A percentile compares a stretch with the other conserved stretches of the same genome.
Evolutionary conservation across 2,888 invertebrate genomes (phyloP).

Genomic region (Pemphredon lugubris): DNA sequence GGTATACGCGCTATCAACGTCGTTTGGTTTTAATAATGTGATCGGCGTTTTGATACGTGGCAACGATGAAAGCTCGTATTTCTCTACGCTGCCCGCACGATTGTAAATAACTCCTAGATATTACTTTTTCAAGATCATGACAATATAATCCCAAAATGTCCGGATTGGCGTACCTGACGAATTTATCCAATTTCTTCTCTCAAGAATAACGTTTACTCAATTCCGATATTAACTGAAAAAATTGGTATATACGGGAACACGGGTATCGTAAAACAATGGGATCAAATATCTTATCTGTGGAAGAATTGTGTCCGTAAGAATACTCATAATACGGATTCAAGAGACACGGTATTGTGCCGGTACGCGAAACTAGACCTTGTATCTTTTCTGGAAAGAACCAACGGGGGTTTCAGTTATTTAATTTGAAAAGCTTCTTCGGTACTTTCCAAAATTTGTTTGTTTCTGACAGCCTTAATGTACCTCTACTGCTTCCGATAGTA

Average conservation of each 20-base stretch:
- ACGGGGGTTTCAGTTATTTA: too few relatives aligned
- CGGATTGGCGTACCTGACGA: conserved; percentile 72
- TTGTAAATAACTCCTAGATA: conserved; percentile 36
- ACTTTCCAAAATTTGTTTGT: too few relatives aligned
- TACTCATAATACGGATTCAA: too few relatives aligned
- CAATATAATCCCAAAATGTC: neutral
- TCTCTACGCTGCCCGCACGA: conserved; percentile 2
- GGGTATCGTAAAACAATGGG: too few relatives aligned
- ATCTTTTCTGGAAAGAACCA: too few relatives aligned
- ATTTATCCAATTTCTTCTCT: too few relatives aligned
- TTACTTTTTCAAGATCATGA: conserved; percentile 6
- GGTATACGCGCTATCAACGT: conserved; percentile 82
- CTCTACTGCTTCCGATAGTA: too few relatives aligned
- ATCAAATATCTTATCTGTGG: neutral
- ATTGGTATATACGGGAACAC: too few relatives aligned
- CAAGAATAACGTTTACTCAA: too few relatives aligned
- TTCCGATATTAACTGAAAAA: too few relatives aligned
- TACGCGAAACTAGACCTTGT: too few relatives aligned
- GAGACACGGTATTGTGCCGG: too few relatives aligned
- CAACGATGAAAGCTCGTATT: conserved; percentile 79
- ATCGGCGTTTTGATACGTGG: conserved; percentile 84
- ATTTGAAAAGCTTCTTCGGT: neutral
- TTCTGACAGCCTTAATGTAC: conserved; percentile 84
- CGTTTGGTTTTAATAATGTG: conserved; percentile 85
- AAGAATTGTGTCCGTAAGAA: neutral